phyloP scores from a whole-genome alignment of 2,888 invertebrate species.

The Agrochola macilenta region DNA sequence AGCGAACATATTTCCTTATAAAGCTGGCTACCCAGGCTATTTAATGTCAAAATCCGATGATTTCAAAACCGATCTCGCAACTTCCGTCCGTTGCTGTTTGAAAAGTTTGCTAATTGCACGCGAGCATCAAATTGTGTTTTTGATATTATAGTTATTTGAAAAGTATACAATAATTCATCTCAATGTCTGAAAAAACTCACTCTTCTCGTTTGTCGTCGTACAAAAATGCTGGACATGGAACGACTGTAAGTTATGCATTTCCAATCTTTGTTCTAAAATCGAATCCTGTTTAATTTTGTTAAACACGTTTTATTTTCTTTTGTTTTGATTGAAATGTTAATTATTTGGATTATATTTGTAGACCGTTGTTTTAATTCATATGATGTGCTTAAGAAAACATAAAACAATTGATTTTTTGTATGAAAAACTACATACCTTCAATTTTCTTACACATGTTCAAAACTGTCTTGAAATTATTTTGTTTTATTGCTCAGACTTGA shows the following conservation, averaged over 20 bases:
- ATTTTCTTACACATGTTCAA: not conserved
- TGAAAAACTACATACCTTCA: slow-evolving; percentile 19
- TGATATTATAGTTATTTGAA: slow-evolving; percentile 15
- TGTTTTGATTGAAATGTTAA: not conserved
- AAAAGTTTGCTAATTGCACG: slow-evolving; percentile 16
- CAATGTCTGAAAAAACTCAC: slow-evolving; percentile 91
- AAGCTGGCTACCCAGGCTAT: slow-evolving; percentile 18
- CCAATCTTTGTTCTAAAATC: slow-evolving; percentile 27
- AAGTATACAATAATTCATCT: slow-evolving; percentile 48
- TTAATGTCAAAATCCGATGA: slow-evolving; percentile 1
- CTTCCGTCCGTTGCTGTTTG: slow-evolving; percentile 56
- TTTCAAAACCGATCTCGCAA: slow-evolving; percentile 13
- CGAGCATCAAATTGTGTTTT: not conserved
- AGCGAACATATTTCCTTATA: not conserved
- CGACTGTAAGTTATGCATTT: slow-evolving; percentile 90
- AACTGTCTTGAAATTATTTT: not conserved
- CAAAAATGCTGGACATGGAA: slow-evolving; percentile 94
- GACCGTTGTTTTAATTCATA: not conserved
- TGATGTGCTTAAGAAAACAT: no score
- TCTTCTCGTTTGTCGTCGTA: slow-evolving; percentile 92
- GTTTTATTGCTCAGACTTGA: not conserved
- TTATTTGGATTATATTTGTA: not conserved
- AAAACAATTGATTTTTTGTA: not conserved
- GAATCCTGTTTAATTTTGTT: not conserved
- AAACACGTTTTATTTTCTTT: slow-evolving; percentile 10